These are phyloP conservation scores for Venturia canescens DNA, from an alignment of 1,140 invertebrate genomes.

Conservation along the genomic window DNA sequence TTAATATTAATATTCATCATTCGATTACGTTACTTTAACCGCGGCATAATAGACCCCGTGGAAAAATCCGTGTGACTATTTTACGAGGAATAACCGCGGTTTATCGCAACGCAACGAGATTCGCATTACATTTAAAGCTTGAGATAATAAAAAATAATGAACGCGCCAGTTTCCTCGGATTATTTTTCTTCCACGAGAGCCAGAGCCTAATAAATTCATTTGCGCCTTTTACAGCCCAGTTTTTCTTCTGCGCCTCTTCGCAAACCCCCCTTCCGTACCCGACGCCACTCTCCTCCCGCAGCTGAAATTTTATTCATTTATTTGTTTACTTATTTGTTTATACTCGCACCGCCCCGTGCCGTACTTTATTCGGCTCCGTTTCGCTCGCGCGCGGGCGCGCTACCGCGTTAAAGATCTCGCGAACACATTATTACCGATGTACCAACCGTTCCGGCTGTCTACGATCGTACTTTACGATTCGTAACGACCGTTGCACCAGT, in stretches of 20 bases:
- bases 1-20: too few relatives aligned
- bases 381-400: too few relatives aligned
- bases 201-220: conserved; percentile 5
- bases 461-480: conserved; percentile 31
- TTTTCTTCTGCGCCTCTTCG: background rate
- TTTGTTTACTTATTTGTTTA: background rate
- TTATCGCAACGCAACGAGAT: background rate
- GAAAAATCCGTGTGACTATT: background rate
- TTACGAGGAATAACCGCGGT: background rate
- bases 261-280: background rate
- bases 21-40: too few relatives aligned
- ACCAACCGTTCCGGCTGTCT: conserved; percentile 21
- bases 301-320: too few relatives aligned
- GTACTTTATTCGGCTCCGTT: background rate
- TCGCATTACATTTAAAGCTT: background rate
- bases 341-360: background rate
- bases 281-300: too few relatives aligned
- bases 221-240: background rate
- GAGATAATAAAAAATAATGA: background rate
- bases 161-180: background rate
- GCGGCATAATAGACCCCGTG: too few relatives aligned
- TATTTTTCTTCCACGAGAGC: background rate
- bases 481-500: conserved; percentile 13
- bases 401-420: background rate
- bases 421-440: background rate